These are phyloP conservation scores for Dione juno DNA, from an alignment of 2,888 invertebrate genomes.

Conservation along the genomic window DNA sequence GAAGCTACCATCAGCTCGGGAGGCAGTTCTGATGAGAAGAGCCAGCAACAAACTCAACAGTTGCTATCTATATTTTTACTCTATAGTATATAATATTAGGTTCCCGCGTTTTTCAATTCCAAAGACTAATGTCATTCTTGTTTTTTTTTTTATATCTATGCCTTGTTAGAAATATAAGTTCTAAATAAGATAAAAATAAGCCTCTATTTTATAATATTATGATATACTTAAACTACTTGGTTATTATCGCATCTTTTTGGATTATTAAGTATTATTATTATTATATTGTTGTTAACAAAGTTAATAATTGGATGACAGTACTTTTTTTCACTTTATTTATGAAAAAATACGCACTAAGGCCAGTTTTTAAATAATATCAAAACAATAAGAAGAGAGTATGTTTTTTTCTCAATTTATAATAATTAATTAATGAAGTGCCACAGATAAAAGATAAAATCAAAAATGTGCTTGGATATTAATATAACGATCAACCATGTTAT, in stretches of 20 bases:
- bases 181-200: constrained; percentile 19
- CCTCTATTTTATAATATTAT: constrained; percentile 18
- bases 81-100: too few species aligned
- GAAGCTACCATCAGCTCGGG: too few species aligned
- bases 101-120: not conserved
- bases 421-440: not conserved
- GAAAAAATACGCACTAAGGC: too few species aligned
- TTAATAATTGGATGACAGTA: constrained; percentile 7
- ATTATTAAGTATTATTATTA: constrained; percentile 2
- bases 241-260: constrained; percentile 39
- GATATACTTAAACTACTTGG: constrained; percentile 25
- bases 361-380: too few species aligned
- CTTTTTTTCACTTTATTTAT: too few species aligned
- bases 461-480: not conserved
- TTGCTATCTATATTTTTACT: too few species aligned
- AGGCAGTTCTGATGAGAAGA: too few species aligned
- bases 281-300: not conserved
- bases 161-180: not conserved
- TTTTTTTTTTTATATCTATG: not conserved
- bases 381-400: not conserved
- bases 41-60: too few species aligned
- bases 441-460: constrained; percentile 4
- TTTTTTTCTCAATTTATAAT: not conserved
- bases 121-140: not conserved
- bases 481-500: too few species aligned